phyloP scores from a whole-genome alignment of 2,797 vertebrate genomes.

The Scomberomorus guttatus region DNA sequence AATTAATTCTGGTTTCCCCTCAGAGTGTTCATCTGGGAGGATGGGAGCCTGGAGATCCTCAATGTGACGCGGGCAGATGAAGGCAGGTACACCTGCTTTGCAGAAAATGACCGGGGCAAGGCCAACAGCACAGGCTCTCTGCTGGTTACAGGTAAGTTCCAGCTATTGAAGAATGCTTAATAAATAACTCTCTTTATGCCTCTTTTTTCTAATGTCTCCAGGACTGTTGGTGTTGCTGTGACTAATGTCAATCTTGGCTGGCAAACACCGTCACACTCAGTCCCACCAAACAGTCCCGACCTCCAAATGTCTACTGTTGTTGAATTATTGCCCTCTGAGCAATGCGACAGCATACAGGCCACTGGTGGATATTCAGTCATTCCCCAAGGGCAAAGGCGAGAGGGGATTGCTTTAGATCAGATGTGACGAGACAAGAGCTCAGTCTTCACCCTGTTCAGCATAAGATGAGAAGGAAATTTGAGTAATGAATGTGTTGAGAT shows the following conservation, averaged over 20 bases:
- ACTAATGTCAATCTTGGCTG: constrained; percentile 38
- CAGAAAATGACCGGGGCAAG: constrained; percentile 94
- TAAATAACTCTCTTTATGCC: background rate
- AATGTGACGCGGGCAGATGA: constrained; percentile 92
- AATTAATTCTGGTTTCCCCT: constrained; percentile 31
- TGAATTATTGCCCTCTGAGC: constrained; percentile 52
- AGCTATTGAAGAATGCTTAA: constrained; percentile 2
- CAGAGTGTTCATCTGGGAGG: constrained; percentile 94
- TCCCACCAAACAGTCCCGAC: constrained; percentile 11
- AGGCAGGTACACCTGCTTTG: constrained; percentile 95
- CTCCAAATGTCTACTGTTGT: constrained; percentile 58
- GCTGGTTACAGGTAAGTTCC: constrained; percentile 90
- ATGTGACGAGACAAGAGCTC: constrained; percentile 31
- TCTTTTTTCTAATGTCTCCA: constrained; percentile 3
- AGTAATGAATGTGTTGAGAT: constrained; percentile 18
- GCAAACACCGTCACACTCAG: constrained; percentile 44
- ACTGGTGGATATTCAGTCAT: constrained; percentile 39
- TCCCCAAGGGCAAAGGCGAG: constrained; percentile 42
- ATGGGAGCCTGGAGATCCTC: constrained; percentile 95
- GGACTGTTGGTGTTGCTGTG: constrained; percentile 20
- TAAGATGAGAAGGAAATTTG: constrained; percentile 8
- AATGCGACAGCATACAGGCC: constrained; percentile 24
- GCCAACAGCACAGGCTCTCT: constrained; percentile 94
- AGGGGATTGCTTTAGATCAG: constrained; percentile 41
- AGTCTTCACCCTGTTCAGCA: constrained; percentile 1